Evolutionary conservation across 2,797 vertebrate species (phyloP).

Genomic region (Girardinus metallicus): DNA sequence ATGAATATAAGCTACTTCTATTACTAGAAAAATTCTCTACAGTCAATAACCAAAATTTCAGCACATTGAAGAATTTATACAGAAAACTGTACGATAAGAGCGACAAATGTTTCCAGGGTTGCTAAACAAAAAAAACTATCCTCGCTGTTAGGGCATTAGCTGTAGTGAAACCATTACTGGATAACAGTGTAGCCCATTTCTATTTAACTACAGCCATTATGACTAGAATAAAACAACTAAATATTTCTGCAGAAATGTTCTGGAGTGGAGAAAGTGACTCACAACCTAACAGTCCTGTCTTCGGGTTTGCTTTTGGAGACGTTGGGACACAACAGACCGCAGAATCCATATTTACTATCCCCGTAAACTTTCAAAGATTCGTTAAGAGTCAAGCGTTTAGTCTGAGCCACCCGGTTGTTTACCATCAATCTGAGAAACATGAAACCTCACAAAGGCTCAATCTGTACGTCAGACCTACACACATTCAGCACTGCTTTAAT

Average conservation of each 20-base stretch:
- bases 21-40: no score
- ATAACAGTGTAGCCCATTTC: no score
- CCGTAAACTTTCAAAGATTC: neutral
- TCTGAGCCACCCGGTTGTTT: neutral
- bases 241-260: neutral
- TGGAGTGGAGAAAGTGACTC: neutral
- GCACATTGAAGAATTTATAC: no score
- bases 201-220: neutral
- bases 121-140: no score
- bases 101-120: no score
- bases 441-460: neutral
- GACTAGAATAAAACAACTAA: neutral
- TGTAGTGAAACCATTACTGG: no score
- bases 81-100: no score
- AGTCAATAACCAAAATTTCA: no score
- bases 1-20: no score
- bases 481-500: slow-evolving; percentile 21
- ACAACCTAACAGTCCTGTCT: neutral
- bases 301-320: neutral
- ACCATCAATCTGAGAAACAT: neutral
- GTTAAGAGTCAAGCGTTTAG: neutral
- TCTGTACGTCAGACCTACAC: slow-evolving; percentile 30
- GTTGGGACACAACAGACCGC: neutral
- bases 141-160: no score
- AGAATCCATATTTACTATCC: neutral